Conservation (phyloP, 2,113 vertebrate genomes). For the Psittacus erithacus region DNA sequence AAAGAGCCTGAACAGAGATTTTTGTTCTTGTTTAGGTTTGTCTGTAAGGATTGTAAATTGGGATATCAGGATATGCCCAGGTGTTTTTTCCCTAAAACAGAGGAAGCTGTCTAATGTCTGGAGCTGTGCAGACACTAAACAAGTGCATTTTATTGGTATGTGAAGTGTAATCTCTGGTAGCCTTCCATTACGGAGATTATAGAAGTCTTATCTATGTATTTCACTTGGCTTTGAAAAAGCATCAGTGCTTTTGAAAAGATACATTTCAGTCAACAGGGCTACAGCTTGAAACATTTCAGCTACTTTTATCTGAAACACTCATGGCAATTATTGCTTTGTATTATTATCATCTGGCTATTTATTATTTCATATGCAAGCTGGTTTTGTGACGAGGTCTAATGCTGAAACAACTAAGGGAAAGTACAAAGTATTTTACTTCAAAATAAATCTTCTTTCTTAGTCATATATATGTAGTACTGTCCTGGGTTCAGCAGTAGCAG, state of each 20-base stretch:
- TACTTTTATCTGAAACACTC: not conserved
- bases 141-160: not conserved
- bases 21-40: not conserved
- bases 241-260: not conserved
- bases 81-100: not conserved
- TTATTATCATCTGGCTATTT: not conserved
- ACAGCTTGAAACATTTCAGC: not conserved
- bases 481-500: too few relatives aligned
- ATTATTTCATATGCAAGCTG: not conserved
- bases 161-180: not conserved
- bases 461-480: not conserved
- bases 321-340: not conserved
- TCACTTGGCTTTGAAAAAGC: not conserved
- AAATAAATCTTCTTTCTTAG: not conserved
- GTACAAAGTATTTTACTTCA: not conserved
- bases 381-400: not conserved
- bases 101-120: not conserved
- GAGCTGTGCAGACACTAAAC: not conserved
- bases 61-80: not conserved
- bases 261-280: not conserved
- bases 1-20: not conserved
- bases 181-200: not conserved
- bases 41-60: not conserved
- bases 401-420: not conserved
- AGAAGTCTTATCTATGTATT: not conserved